Evolutionary conservation across 1,140 invertebrate species (phyloP), one percentile per base, ranked within the genome.

Genomic region (Drosophila ironensis): DNA sequence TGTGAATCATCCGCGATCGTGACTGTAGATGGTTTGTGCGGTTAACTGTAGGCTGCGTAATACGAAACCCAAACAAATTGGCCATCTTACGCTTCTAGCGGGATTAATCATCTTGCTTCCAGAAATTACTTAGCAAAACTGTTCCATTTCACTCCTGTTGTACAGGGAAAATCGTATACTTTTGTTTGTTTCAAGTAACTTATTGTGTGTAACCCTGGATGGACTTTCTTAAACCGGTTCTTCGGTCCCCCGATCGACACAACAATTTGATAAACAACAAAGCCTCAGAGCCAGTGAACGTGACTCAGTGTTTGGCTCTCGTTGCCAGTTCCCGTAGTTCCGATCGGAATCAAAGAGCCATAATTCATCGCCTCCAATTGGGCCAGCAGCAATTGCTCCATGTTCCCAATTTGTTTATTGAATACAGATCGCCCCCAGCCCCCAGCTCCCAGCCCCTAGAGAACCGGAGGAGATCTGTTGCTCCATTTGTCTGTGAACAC

Each of bases 201-300:
- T n/a, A 7, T 35, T 12, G 7, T 27, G 14, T 22, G 5, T 25
- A 5, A 4, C 30, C 4, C 22, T 24, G 41, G 2, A n/a, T 4
- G 8, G 56, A 74, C 73, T 84, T 84, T 84, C 80, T 59, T 63
- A 86, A 84, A 84, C 78, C 73, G 78, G 78, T 84, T 84, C 9
- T 37, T 14, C 19, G 40, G 40, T 38, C 51, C 71, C 67, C 71
- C 71, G 67, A 46, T 54, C 67, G 28, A 33, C 24, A 9, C 33
- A 11, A 3, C 11, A 16, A 8, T 68, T 45, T 57, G 44, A 51
- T 71, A 70, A 66, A 47, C 24, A 66, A 27, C 47, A 20, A 19
- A 33, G n/a, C n/a, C n/a, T n/a, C n/a, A n/a, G n/a, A n/a, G 11
- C 30, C 1, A 19, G 11, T n/a, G 45, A 24, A 52, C 24, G 30